Evolutionary conservation across 2,113 vertebrate genomes (phyloP), one percentile per base, ranked within the genome.

Genomic region (Conger conger): DNA sequence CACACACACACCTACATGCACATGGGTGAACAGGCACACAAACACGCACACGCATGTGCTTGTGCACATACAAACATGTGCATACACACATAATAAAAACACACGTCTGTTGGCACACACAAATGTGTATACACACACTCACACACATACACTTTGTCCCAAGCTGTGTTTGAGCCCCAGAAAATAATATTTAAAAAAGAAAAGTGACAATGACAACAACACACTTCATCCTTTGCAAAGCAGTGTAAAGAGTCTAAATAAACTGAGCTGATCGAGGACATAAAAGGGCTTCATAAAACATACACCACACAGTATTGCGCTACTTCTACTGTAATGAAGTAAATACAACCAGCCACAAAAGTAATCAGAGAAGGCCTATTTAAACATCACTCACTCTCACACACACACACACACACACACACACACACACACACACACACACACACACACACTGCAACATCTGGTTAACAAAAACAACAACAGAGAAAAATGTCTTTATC

Each of bases 391-490:
- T 5, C 40, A 0, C 6, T n/a, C 3, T 15, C 73, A 40, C 33
- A 63, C 50, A 84, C 80, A 83, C 54, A 84, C 37, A 79, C 68
- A 80, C 9, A 35, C 77, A 35, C 18, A 68, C 45, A 57, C 35
- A 36, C 11, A 27, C 33, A 82, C 37, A 20, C 53, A 68, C 83
- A 80, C 7, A 77, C 23, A 77, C 17, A 37, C 35, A 23, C 13
- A 38, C 15, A 2, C 13, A 38, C 35, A 38, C 35, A 79, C 35
- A 79, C 3, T 38, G 20, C 63, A 76, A 76, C 40, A 76, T 27
- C 30, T 73, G 50, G 68, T 18, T 83, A 83, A 83, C 68, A 53
- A 77, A 77, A 68, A 83, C 82, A 53, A 16, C 33, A 82, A 33
- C 73, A 77, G 38, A 33, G 50, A 81, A 82, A 78, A 60, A 78